These are phyloP conservation scores for Alethe diademata DNA, from an alignment of 2,113 vertebrate genomes.

Conservation along the genomic window DNA sequence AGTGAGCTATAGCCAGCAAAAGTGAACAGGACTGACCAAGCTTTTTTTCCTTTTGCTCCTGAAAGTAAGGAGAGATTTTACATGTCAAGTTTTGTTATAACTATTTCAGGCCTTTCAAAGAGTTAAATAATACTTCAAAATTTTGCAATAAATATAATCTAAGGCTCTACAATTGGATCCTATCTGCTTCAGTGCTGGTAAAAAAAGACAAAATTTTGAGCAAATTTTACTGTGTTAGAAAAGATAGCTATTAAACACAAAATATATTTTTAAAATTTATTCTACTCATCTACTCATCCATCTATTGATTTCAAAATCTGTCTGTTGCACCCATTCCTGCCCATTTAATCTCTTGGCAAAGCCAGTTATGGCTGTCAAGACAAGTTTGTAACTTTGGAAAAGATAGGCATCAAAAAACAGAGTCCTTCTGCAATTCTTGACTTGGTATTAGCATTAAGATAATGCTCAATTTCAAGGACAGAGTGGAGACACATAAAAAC, in stretches of 20 bases:
- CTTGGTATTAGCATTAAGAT: not conserved
- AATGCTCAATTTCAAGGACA: not conserved
- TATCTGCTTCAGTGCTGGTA: not conserved
- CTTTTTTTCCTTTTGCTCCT: not conserved
- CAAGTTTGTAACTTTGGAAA: not conserved
- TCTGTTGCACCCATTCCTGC: no score
- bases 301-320: not conserved
- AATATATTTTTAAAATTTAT: not conserved
- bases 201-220: not conserved
- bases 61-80: not conserved
- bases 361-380: not conserved
- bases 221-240: not conserved
- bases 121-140: not conserved
- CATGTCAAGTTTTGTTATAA: not conserved
- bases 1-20: not conserved
- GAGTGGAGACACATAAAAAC: not conserved
- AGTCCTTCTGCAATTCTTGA: not conserved
- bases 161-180: not conserved
- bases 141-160: not conserved
- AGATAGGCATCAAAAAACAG: not conserved
- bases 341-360: not conserved
- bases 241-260: not conserved
- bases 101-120: not conserved
- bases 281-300: not conserved
- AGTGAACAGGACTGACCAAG: not conserved